These are phyloP conservation scores for Heteractis magnifica DNA, from an alignment of 92 coral and sea anemone genomes.

Conservation along the genomic window DNA sequence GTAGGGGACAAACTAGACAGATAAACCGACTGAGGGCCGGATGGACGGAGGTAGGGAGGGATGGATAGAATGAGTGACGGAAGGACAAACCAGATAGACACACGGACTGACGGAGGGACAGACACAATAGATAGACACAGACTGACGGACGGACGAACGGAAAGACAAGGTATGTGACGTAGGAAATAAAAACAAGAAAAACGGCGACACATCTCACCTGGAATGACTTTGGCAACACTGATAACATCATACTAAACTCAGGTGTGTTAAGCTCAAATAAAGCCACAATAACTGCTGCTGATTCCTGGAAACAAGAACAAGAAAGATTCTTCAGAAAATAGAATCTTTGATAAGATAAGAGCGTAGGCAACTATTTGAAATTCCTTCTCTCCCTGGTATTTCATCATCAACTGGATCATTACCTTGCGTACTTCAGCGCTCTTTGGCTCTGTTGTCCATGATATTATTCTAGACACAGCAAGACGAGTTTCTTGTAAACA, in stretches of 20 bases:
- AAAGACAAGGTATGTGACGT: too few species aligned
- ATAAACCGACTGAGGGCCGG: too few species aligned
- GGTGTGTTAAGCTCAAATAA: constrained; percentile 97
- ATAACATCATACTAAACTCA: constrained; percentile 95
- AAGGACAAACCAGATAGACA: too few species aligned
- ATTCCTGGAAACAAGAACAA: constrained; percentile 57
- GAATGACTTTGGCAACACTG: constrained; percentile 93
- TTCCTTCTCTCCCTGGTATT: background rate
- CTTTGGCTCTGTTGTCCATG: constrained; percentile 98
- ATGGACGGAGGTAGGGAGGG: too few species aligned
- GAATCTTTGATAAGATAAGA: too few species aligned
- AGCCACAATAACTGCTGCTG: constrained; percentile 94
- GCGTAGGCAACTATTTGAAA: too few species aligned
- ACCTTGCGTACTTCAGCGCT: constrained; percentile 98
- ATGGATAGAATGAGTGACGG: too few species aligned
- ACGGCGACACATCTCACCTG: constrained; percentile 56
- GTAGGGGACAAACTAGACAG: too few species aligned
- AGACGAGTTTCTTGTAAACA: constrained; percentile 80
- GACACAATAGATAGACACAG: too few species aligned
- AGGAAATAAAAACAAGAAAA: too few species aligned
- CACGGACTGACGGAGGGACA: too few species aligned
- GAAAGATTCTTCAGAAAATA: background rate
- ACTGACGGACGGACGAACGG: too few species aligned
- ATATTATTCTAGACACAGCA: constrained; percentile 92
- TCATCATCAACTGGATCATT: background rate